A percentile compares a stretch with the other conserved stretches of the same genome.
Evolutionary conservation across 2,113 vertebrate genomes (phyloP).

Genomic region (Echinops telfairi): DNA sequence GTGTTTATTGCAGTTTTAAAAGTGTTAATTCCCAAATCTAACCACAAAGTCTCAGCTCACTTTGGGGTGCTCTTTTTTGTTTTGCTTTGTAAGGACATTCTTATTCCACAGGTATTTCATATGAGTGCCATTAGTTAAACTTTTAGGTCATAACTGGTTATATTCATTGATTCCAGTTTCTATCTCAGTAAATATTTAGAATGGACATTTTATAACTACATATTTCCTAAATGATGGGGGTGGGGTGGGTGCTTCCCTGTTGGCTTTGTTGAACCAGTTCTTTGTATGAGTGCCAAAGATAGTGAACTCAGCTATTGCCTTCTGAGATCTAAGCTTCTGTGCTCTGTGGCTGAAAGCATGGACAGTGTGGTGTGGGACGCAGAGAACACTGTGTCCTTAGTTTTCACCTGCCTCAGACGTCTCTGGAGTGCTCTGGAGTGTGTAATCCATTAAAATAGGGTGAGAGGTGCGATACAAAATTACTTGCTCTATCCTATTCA

Average conservation of each 20-base stretch:
- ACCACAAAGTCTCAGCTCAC: neutral
- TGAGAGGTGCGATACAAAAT: neutral
- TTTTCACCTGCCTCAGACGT: conserved; percentile 55
- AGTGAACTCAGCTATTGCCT: conserved; percentile 58
- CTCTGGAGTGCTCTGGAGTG: conserved; percentile 11
- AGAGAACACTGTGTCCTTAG: neutral
- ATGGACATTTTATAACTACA: conserved; percentile 12
- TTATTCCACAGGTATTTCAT: neutral
- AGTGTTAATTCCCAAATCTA: conserved; percentile 56
- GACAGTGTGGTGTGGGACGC: neutral
- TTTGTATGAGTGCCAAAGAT: conserved; percentile 76
- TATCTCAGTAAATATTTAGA: conserved; percentile 66
- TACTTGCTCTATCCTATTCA: conserved; percentile 17
- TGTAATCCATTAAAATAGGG: conserved; percentile 33
- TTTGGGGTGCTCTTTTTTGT: neutral
- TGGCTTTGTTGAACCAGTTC: conserved; percentile 42
- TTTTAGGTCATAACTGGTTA: conserved; percentile 29
- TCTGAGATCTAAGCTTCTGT: conserved; percentile 34
- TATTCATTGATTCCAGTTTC: conserved; percentile 42
- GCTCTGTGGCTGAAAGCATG: conserved; percentile 12
- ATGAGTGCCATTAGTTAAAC: conserved; percentile 20
- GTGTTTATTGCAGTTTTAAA: neutral
- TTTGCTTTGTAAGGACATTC: neutral
- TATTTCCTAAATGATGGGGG: conserved; percentile 48
- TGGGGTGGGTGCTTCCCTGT: neutral